Base-by-base conservation (phyloP, 2,797 vertebrate genomes). In the Gymnothorax javanicus region DNA sequence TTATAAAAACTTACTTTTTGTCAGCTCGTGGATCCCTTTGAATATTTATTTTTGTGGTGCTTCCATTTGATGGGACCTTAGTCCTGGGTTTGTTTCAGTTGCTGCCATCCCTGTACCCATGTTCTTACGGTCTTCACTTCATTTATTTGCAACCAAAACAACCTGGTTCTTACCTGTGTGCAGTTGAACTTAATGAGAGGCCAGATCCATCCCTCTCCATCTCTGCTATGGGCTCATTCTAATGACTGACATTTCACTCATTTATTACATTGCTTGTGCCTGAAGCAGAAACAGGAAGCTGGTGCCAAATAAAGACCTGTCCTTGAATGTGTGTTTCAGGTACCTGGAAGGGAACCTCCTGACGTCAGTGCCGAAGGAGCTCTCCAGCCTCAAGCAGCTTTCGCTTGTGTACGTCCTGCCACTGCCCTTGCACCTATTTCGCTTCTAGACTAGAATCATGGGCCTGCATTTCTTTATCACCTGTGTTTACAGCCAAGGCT, bases 331-430 rank as follows among this genome's bases (percentile, higher is more conserved):
- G 20, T 17, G 43, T 95, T 95, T 91, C 96, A 99, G 98, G 20
- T 99, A 99, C 93, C 95, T 99, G 94, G 98, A 99, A 95, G 98
- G 98, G 89, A 99, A 99, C 94, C 95, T 96, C 87, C 94, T 99
- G 92, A 97, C 97, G 79, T 95, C 97, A 52, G 97, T 99, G 89
- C 98, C 98, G 0, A 97, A 95, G 93, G 98, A 98, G 88, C 96
- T 99, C 87, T 95, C 97, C 1, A 67, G 91, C 88, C 96, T 99
- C 91, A 97, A 96, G 94, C 98, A 99, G 89, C 96, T 99, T 91
- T 97, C 97, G 2, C 94, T 99, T 50, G 97, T 99, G 98, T 99
- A 97, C 90, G 98, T 95, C 93, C 88, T 86, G 50, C 2, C 43
- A 43, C 54, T n/a, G 85, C 89, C 89, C 92, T 7, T 25, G 2